Evolutionary conservation across 1,140 invertebrate species (phyloP), one percentile per base, ranked within the genome.

Genomic region (Chironomus tepperi): DNA sequence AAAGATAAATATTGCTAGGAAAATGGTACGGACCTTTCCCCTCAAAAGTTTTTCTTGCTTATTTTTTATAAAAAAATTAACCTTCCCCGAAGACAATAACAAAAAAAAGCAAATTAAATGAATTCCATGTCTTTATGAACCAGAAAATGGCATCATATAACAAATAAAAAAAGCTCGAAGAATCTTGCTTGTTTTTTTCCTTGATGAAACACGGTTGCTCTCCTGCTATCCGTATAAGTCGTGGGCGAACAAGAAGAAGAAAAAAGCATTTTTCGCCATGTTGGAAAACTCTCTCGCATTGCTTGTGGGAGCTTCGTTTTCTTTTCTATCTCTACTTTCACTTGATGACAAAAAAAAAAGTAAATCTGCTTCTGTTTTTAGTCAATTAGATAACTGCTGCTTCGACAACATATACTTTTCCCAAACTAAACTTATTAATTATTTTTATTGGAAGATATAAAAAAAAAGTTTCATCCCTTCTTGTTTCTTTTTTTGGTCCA

Each of bases 311-410:
- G 47, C 47, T 57, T 57, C 47, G 47, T 57, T 12, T 34, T 34
- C 24, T 34, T 34, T 34, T 34, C 24, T 34, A 34, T 34, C 24
- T 34, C 12, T n/a, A 57, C 47, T 57, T 57, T 57, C n/a, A 57
- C 47, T 57, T 57, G 47, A 57, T 57, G 47, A 57, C 47, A 57
- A 57, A 34, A n/a, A n/a, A n/a, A n/a, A 34, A 57, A 57, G 47
- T 57, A 57, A 57, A 57, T 57, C 47, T 57, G 47, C 47, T 57
- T 57, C 47, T 57, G n/a, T 57, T 57, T 57, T 57, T 57, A 57
- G 47, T 57, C 47, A 57, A 57, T 57, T 57, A 57, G 47, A 57
- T 57, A 57, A 57, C 47, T 57, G 47, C n/a, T 57, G 47, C 47
- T 57, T 57, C 47, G 47, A n/a, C 47, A 57, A n/a, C n/a, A 57